Evolutionary conservation across 2,888 invertebrate species (phyloP).

Genomic region (Eubasilissa splendida): DNA sequence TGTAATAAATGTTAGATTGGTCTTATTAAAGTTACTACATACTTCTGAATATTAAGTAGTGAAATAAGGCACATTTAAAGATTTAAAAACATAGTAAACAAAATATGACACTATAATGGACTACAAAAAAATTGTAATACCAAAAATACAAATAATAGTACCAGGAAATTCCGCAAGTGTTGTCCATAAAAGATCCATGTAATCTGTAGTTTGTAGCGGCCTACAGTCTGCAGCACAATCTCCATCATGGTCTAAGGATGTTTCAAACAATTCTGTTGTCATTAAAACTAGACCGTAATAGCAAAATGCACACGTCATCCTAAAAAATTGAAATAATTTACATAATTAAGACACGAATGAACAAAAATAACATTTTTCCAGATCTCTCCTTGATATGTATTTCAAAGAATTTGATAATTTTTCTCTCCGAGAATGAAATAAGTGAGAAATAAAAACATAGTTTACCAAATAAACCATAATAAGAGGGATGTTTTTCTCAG

Average conservation of each 20-base stretch:
- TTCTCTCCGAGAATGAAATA: no score
- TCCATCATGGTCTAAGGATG: conserved; percentile 66
- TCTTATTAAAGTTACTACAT: background rate
- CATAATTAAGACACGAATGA: background rate
- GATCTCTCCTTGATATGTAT: no score
- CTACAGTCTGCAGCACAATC: conserved; percentile 79
- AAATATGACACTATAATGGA: no score
- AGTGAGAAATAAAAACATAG: background rate
- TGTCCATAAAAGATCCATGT: conserved; percentile 94
- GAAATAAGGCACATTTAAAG: no score
- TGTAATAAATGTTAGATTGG: no score
- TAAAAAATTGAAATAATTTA: conserved; percentile 62
- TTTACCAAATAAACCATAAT: conserved; percentile 94
- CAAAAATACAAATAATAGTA: conserved; percentile 60
- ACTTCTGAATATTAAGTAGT: background rate
- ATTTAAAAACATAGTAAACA: no score
- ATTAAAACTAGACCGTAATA: conserved; percentile 96
- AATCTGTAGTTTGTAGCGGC: conserved; percentile 87
- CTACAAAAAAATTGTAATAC: conserved; percentile 3
- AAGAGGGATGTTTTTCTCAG: conserved; percentile 87
- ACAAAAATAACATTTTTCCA: no score
- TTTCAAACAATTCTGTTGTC: conserved; percentile 93
- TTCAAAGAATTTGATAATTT: no score
- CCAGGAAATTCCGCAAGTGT: conserved; percentile 96
- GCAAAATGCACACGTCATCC: conserved; percentile 95